Conservation (phyloP, 2,797 vertebrate genomes). For the Danio choprae region DNA sequence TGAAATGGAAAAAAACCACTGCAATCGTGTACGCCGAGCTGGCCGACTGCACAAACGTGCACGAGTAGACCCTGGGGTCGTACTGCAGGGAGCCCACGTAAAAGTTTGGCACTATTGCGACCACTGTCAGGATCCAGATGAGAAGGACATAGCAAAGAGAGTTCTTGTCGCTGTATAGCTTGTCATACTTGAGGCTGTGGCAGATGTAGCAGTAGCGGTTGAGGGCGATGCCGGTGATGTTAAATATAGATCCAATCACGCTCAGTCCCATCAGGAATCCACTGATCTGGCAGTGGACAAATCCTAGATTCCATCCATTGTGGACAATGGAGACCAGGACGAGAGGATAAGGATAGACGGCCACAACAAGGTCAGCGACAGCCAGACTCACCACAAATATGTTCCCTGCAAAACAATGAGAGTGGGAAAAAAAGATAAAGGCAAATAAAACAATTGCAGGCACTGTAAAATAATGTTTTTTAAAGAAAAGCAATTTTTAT, state of each 20-base stretch:
- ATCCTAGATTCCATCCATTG: conserved; percentile 84
- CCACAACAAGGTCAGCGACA: conserved; percentile 62
- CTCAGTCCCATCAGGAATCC: conserved; percentile 87
- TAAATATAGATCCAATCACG: conserved; percentile 87
- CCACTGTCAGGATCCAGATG: conserved; percentile 84
- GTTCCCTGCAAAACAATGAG: conserved; percentile 65
- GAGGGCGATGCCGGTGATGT: conserved; percentile 86
- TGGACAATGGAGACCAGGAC: conserved; percentile 81
- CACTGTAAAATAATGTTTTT: neutral
- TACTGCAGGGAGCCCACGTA: conserved; percentile 82
- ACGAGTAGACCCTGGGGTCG: conserved; percentile 84
- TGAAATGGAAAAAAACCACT: conserved; percentile 87
- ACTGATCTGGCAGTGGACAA: conserved; percentile 84
- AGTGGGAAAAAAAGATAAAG: neutral
- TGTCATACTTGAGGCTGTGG: conserved; percentile 85
- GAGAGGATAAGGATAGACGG: conserved; percentile 64
- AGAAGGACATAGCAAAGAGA: conserved; percentile 81
- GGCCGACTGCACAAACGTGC: conserved; percentile 83
- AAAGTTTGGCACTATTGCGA: conserved; percentile 83
- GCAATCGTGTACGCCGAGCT: conserved; percentile 82
- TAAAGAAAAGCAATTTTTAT: neutral
- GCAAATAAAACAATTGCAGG: neutral
- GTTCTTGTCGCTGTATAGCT: conserved; percentile 82
- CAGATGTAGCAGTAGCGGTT: conserved; percentile 89
- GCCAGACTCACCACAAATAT: conserved; percentile 65